Evolutionary conservation across 2,797 vertebrate genomes (phyloP).

Genomic region (Cirrhinus molitorella): DNA sequence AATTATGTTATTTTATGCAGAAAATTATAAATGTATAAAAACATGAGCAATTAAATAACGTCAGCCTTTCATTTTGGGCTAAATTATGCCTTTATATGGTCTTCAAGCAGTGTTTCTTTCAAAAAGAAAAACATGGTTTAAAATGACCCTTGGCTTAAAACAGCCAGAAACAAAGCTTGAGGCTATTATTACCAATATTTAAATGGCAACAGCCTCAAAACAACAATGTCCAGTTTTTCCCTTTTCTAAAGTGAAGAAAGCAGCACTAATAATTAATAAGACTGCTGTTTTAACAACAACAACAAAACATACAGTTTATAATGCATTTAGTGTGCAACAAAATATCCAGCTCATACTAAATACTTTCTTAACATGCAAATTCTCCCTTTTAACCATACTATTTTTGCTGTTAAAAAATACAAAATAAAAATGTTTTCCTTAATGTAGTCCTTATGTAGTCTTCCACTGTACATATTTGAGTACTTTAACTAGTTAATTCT

Average conservation of each 20-base stretch:
- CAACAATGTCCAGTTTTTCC: neutral
- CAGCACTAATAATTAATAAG: neutral
- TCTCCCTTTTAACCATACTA: neutral
- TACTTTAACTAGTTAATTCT: too few relatives aligned
- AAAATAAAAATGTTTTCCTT: too few relatives aligned
- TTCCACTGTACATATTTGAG: too few relatives aligned
- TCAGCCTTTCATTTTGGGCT: neutral
- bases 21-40: neutral
- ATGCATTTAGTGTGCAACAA: neutral
- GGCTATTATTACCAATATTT: neutral
- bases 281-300: neutral
- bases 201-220: neutral
- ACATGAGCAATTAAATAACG: neutral
- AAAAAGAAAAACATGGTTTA: neutral
- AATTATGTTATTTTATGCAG: neutral
- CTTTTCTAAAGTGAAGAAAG: neutral
- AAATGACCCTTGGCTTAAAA: neutral
- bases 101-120: neutral
- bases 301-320: too few relatives aligned
- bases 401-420: neutral
- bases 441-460: too few relatives aligned
- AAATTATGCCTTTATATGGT: neutral
- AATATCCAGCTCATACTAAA: neutral
- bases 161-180: neutral
- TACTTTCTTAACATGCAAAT: constrained; percentile 5